These are phyloP conservation scores for Pristionchus arcanus DNA, from an alignment of 2,888 invertebrate genomes.

Conservation along the genomic window DNA sequence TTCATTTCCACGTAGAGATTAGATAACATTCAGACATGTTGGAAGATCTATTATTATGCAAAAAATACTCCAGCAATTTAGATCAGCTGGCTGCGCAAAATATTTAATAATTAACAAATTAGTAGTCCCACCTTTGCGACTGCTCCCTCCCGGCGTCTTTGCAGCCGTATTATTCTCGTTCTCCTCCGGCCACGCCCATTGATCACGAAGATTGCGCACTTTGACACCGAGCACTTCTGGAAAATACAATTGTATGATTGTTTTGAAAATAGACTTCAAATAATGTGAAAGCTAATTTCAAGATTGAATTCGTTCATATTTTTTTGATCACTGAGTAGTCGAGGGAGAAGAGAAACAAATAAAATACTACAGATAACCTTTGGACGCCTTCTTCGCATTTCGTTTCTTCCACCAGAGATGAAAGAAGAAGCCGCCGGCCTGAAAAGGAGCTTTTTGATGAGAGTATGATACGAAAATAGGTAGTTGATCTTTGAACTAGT, in stretches of 20 bases:
- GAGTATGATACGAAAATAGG: not conserved
- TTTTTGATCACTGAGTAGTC: too few relatives aligned
- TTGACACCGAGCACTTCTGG: not conserved
- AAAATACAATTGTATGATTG: too few relatives aligned
- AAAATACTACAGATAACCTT: too few relatives aligned
- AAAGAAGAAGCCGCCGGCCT: not conserved
- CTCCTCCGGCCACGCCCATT: slow-evolving; percentile 7
- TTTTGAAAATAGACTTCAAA: too few relatives aligned
- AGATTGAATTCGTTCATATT: too few relatives aligned
- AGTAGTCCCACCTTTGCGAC: not conserved
- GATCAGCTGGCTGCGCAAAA: not conserved
- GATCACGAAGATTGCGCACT: slow-evolving; percentile 4
- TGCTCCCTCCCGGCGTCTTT: not conserved
- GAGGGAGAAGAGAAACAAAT: too few relatives aligned
- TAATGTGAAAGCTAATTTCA: too few relatives aligned
- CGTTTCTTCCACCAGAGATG: not conserved
- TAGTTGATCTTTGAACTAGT: not conserved
- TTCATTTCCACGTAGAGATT: too few relatives aligned
- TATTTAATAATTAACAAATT: not conserved
- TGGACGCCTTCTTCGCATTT: not conserved
- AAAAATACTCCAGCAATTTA: too few relatives aligned
- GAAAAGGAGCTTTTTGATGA: not conserved
- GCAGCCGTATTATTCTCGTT: not conserved
- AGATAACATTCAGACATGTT: too few relatives aligned
- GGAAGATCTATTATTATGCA: too few relatives aligned